phyloP scores from a whole-genome alignment of 2,888 invertebrate species.

The Drosophila rellima region DNA sequence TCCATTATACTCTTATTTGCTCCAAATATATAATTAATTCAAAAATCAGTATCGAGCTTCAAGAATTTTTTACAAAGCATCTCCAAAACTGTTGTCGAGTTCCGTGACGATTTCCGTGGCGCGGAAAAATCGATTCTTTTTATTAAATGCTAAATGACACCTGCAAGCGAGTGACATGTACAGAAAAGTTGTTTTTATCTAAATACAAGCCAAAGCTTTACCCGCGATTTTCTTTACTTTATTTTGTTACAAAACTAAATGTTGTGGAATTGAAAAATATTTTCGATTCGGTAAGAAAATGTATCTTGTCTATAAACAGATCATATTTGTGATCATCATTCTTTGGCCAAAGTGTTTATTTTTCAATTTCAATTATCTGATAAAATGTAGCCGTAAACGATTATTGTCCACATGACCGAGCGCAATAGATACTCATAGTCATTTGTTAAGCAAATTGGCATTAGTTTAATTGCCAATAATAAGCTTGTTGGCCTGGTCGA shows the following conservation, averaged over 20 bases:
- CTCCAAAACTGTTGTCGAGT: too few relatives aligned
- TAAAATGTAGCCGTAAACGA: constrained; percentile 15
- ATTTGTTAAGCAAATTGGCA: constrained; percentile 60
- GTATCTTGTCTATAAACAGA: background rate
- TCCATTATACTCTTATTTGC: too few relatives aligned
- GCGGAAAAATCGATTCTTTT: too few relatives aligned
- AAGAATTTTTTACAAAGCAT: too few relatives aligned
- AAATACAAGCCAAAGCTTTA: background rate
- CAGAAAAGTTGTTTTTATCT: too few relatives aligned
- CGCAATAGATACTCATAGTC: constrained; percentile 1
- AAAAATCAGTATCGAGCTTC: too few relatives aligned
- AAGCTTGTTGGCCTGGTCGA: constrained; percentile 22
- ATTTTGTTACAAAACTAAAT: background rate
- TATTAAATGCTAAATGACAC: background rate
- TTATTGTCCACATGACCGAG: constrained; percentile 19
- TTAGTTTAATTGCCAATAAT: constrained; percentile 72
- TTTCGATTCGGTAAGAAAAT: background rate
- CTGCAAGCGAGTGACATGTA: background rate
- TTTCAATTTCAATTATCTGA: constrained; percentile 40
- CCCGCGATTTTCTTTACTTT: background rate
- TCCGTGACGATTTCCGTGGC: too few relatives aligned
- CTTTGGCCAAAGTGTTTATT: constrained; percentile 28
- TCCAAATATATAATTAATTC: too few relatives aligned
- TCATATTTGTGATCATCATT: background rate
- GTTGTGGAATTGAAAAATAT: background rate